These are phyloP conservation scores for Idris sp. DNA, from an alignment of 1,140 invertebrate species.

Conservation along the genomic window DNA sequence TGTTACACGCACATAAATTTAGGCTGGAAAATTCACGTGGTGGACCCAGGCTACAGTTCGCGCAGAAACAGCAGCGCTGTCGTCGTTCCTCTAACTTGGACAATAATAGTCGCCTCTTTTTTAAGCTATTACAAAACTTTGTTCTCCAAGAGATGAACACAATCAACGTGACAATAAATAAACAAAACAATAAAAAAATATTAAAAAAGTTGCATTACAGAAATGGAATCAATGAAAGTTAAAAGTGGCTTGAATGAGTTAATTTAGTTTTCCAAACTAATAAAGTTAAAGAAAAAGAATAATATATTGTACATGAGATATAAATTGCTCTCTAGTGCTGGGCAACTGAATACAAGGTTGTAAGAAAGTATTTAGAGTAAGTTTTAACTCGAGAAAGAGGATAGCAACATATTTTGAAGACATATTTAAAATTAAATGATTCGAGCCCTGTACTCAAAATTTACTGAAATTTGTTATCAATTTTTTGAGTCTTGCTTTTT, in stretches of 20 bases:
- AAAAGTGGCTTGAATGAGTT: slow-evolving; percentile 53
- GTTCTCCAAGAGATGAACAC: slow-evolving; percentile 66
- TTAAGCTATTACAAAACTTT: slow-evolving; percentile 37
- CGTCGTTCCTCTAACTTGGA: slow-evolving; percentile 37
- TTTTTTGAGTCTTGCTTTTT: too few species aligned
- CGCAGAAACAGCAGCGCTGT: slow-evolving; percentile 21
- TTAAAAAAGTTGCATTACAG: slow-evolving; percentile 10
- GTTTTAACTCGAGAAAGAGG: too few species aligned
- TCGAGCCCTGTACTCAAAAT: too few species aligned
- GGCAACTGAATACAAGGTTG: too few species aligned
- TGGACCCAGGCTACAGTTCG: slow-evolving; percentile 82
- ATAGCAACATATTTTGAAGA: background rate
- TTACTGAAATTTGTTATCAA: too few species aligned
- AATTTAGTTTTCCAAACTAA: slow-evolving; percentile 24
- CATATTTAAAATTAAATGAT: background rate
- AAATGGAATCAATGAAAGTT: slow-evolving; percentile 51
- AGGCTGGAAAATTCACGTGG: slow-evolving; percentile 95
- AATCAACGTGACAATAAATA: slow-evolving; percentile 42
- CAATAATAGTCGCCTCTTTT: slow-evolving; percentile 55
- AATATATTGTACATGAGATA: background rate
- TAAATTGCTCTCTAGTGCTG: too few species aligned
- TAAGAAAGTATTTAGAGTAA: too few species aligned
- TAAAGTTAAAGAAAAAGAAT: slow-evolving; percentile 29
- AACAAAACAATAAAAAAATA: slow-evolving; percentile 27
- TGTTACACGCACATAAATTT: slow-evolving; percentile 94